phyloP scores from a whole-genome alignment of 30 jellyfish, hydroid and myxozoan species.

The Phacellophora camtschatica region DNA sequence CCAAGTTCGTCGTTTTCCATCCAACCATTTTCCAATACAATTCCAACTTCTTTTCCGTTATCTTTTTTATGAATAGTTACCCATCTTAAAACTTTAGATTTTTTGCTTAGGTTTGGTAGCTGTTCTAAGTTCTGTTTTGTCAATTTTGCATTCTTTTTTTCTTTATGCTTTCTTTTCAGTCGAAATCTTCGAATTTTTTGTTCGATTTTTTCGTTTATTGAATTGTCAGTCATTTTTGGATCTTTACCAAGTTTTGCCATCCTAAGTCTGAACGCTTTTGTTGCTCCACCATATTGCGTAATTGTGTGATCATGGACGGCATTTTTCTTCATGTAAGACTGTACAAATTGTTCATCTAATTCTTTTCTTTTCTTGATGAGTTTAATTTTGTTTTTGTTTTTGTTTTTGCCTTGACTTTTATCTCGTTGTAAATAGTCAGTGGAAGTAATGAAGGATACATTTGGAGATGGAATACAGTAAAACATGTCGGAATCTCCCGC shows the following conservation, averaged over 20 bases:
- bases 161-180: slow-evolving; percentile 4
- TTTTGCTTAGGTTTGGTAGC: slow-evolving; percentile 50
- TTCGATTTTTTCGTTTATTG: slow-evolving; percentile 28
- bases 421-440: neutral
- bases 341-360: slow-evolving; percentile 29
- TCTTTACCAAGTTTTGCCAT: slow-evolving; percentile 65
- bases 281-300: slow-evolving; percentile 48
- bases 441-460: neutral
- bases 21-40: slow-evolving; percentile 50
- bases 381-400: neutral
- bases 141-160: slow-evolving; percentile 7
- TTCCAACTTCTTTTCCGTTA: neutral
- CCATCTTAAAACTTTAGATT: slow-evolving; percentile 43
- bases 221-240: slow-evolving; percentile 15
- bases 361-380: slow-evolving; percentile 4
- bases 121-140: slow-evolving; percentile 29
- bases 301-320: slow-evolving; percentile 46
- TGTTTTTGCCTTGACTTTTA: neutral
- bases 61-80: slow-evolving; percentile 1
- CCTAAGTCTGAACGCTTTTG: slow-evolving; percentile 55
- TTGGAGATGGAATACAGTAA: slow-evolving; percentile 42
- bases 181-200: no score
- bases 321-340: slow-evolving; percentile 7
- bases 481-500: slow-evolving; percentile 68
- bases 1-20: neutral